phyloP scores from a whole-genome alignment of 2,888 invertebrate genomes.

The Pterostichus niger region DNA sequence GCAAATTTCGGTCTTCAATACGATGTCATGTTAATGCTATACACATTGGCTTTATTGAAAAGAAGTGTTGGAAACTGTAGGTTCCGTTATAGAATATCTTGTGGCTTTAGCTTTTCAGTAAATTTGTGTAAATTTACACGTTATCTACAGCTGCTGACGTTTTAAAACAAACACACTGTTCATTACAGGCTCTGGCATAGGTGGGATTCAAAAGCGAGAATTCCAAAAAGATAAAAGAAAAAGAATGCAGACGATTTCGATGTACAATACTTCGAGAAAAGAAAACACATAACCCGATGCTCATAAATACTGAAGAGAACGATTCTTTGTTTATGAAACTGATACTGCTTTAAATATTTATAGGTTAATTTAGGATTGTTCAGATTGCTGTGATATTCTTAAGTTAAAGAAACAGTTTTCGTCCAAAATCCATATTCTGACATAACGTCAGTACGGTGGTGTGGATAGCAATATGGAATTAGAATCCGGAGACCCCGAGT shows the following conservation, averaged over 20 bases:
- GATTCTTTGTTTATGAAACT: too few relatives aligned
- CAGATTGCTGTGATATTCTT: too few relatives aligned
- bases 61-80: constrained; percentile 20
- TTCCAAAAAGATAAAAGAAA: constrained; percentile 1
- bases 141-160: constrained; percentile 11
- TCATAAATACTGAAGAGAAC: constrained; percentile 17
- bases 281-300: neutral
- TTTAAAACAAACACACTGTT: constrained; percentile 20
- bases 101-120: constrained; percentile 21
- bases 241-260: constrained; percentile 14
- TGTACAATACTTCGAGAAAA: neutral
- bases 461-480: too few relatives aligned
- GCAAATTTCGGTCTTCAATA: too few relatives aligned
- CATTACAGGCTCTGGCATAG: neutral
- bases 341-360: too few relatives aligned
- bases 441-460: too few relatives aligned
- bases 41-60: constrained; percentile 21
- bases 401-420: too few relatives aligned
- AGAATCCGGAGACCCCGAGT: too few relatives aligned
- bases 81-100: constrained; percentile 15
- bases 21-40: too few relatives aligned
- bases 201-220: neutral
- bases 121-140: constrained; percentile 25
- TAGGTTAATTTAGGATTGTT: too few relatives aligned
- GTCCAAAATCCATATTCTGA: too few relatives aligned